Evolutionary conservation across 2,113 vertebrate genomes (phyloP).

Genomic region (Myodes glareolus): DNA sequence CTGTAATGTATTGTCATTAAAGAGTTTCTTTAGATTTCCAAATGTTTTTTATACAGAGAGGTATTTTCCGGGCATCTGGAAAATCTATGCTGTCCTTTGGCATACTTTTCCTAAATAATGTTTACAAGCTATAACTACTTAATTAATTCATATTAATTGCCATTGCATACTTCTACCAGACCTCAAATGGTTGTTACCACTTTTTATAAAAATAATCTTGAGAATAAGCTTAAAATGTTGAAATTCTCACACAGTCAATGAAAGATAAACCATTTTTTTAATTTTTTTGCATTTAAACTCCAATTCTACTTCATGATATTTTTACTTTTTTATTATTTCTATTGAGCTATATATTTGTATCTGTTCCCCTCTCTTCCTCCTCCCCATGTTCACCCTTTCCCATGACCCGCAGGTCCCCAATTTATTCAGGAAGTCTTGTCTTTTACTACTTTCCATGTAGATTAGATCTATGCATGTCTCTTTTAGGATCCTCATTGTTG

Average conservation of each 20-base stretch:
- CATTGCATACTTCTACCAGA: neutral
- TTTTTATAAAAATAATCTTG: neutral
- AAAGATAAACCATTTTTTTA: neutral
- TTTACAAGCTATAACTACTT: constrained; percentile 64
- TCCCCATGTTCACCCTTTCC: too few relatives aligned
- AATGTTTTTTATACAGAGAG: constrained; percentile 49
- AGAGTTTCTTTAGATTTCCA: constrained; percentile 61
- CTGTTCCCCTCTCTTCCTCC: too few relatives aligned
- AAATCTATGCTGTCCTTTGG: constrained; percentile 65
- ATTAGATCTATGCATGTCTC: too few relatives aligned
- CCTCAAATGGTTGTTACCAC: neutral
- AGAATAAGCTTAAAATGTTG: constrained; percentile 11
- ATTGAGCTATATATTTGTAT: too few relatives aligned
- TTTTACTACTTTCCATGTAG: too few relatives aligned
- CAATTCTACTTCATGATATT: too few relatives aligned
- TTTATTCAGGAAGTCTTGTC: too few relatives aligned
- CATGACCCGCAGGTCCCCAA: fast-evolving
- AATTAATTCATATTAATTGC: neutral
- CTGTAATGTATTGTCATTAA: constrained; percentile 24
- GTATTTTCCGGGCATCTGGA: constrained; percentile 72
- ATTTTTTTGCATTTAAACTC: neutral
- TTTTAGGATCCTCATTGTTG: too few relatives aligned
- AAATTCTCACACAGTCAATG: neutral
- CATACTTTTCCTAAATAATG: constrained; percentile 35
- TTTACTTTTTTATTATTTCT: too few relatives aligned